Percentiles rank a stretch among this genome's conserved stretches.
phyloP scores from a whole-genome alignment of 2,888 invertebrate genomes.

The Drosophila dives region DNA sequence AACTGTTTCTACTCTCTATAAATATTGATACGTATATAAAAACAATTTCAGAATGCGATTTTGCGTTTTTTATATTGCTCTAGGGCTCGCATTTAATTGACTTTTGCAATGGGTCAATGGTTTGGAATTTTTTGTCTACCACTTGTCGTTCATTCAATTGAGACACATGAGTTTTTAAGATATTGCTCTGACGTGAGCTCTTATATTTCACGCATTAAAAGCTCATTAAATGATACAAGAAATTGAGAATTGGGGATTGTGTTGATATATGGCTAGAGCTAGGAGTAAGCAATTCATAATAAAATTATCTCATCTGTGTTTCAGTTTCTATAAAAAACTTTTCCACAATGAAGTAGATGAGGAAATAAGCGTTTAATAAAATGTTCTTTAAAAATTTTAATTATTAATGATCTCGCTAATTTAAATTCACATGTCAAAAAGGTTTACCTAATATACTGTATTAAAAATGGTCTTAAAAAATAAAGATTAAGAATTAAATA shows the following conservation, averaged over 20 bases:
- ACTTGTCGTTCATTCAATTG: constrained; percentile 44
- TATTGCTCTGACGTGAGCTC: constrained; percentile 13
- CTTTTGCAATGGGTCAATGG: constrained; percentile 49
- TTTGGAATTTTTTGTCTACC: constrained; percentile 37
- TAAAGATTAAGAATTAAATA: neutral
- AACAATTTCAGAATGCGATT: constrained; percentile 35
- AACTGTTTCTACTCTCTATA: constrained; percentile 22
- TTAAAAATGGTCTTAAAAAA: neutral
- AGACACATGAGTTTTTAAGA: constrained; percentile 19
- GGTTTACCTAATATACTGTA: too few species aligned
- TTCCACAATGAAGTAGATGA: neutral
- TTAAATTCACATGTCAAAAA: neutral
- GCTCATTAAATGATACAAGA: constrained; percentile 32
- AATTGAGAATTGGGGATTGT: constrained; percentile 36
- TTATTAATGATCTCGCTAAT: neutral
- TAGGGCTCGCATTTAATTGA: constrained; percentile 62
- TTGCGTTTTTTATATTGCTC: constrained; percentile 19
- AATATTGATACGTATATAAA: constrained; percentile 24
- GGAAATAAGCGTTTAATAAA: neutral
- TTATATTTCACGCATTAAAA: constrained; percentile 26
- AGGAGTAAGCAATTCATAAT: constrained; percentile 9
- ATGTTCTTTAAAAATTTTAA: too few species aligned
- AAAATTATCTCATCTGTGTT: neutral
- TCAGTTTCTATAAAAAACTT: neutral
- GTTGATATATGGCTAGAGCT: constrained; percentile 15